Percentiles rank a stretch among this genome's conserved stretches.
These are phyloP conservation scores for Arctia plantaginis DNA, from an alignment of 2,888 invertebrate species.

Conservation along the genomic window DNA sequence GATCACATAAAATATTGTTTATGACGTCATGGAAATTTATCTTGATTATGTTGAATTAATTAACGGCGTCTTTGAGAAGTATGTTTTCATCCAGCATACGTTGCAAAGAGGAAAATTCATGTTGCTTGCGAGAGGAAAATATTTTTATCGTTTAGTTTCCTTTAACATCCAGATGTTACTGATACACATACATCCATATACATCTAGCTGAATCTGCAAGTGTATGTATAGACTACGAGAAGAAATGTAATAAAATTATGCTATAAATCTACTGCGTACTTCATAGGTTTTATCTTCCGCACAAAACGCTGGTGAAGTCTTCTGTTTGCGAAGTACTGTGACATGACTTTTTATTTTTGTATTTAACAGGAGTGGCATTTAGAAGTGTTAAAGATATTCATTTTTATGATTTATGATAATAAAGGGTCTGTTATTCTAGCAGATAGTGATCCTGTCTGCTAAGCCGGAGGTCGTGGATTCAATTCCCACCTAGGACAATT, in stretches of 20 bases:
- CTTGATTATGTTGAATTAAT: slow-evolving; percentile 13
- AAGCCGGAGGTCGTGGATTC: too few species aligned
- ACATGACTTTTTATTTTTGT: not conserved
- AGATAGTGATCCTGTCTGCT: not conserved
- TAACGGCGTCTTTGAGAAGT: not conserved
- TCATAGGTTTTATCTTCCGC: not conserved
- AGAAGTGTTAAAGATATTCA: not conserved
- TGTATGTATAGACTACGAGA: not conserved
- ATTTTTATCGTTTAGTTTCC: slow-evolving; percentile 4
- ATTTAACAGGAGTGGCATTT: not conserved
- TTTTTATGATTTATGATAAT: not conserved
- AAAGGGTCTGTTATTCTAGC: too few species aligned
- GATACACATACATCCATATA: slow-evolving; percentile 3
- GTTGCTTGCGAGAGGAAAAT: not conserved
- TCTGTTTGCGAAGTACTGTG: not conserved
- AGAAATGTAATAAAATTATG: slow-evolving; percentile 17
- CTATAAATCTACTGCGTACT: slow-evolving; percentile 15
- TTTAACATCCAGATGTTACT: slow-evolving; percentile 11
- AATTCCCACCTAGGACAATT: too few species aligned
- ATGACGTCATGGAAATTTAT: slow-evolving; percentile 4
- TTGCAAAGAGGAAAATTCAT: slow-evolving; percentile 11
- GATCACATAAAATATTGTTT: not conserved
- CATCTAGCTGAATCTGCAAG: not conserved
- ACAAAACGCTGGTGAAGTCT: not conserved
- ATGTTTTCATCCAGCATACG: not conserved